A percentile compares a stretch with the other conserved stretches of the same genome.
These are phyloP conservation scores for Lepidocyrtinus sp. DNA, from an alignment of 2,888 invertebrate species.

Conservation along the genomic window DNA sequence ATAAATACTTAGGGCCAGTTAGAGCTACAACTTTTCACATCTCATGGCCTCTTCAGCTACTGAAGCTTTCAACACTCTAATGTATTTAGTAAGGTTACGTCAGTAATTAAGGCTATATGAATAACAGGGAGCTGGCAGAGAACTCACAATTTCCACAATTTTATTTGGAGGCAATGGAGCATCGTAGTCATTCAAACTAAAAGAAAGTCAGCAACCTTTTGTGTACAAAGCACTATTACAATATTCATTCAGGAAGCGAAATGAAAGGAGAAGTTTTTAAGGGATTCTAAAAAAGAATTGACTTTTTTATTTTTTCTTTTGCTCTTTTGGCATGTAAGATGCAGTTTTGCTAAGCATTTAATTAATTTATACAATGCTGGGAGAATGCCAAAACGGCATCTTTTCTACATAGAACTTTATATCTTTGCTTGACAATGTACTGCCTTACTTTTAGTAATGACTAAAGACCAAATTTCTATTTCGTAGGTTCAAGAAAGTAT, in stretches of 20 bases:
- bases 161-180: conserved; percentile 15
- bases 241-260: conserved; percentile 14
- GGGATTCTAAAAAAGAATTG: conserved; percentile 34
- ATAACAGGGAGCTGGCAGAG: background rate
- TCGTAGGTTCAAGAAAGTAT: background rate
- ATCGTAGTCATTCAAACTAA: conserved; percentile 16
- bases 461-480: conserved; percentile 1
- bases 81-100: conserved; percentile 27
- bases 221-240: background rate
- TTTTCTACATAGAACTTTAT: conserved; percentile 39
- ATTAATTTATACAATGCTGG: conserved; percentile 65
- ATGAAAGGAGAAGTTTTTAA: conserved; percentile 35
- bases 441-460: conserved; percentile 2
- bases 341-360: conserved; percentile 64
- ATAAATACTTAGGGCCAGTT: background rate
- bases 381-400: conserved; percentile 54
- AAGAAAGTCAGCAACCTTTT: background rate
- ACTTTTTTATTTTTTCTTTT: conserved; percentile 38
- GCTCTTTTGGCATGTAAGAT: conserved; percentile 55
- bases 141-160: conserved; percentile 3
- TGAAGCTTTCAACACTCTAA: conserved; percentile 29
- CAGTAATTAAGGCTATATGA: conserved; percentile 14
- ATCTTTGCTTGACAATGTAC: conserved; percentile 9
- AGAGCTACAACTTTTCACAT: too few species aligned
- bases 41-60: conserved; percentile 44